Evolutionary conservation across 2,113 vertebrate genomes (phyloP), one percentile per base, ranked within the genome.

Genomic region (Promerops cafer): DNA sequence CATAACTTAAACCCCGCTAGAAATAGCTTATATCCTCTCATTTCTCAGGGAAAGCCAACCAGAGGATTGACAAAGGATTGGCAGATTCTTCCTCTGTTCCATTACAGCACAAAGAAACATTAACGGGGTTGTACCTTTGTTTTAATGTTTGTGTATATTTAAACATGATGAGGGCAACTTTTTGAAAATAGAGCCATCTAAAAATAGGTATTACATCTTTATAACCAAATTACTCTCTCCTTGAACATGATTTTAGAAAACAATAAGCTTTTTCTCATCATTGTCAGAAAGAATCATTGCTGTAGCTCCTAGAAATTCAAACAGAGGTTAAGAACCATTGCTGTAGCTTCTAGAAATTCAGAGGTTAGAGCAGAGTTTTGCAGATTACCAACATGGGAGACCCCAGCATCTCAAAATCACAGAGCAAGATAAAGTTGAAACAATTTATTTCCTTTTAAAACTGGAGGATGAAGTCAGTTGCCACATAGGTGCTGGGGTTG

Each of bases 401-500:
- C 9, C 4, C 5, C 10, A 88, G 1, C 2, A 84, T 19, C 35
- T 24, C 64, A n/a, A 74, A 93, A 28, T 44, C 47, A 84, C 21
- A 47, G 26, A 33, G 10, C 18, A 87, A 61, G 19, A 64, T 27
- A 60, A 87, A 91, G 64, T 37, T 3, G 7, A 56, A 89, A 30
- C 2, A 17, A 45, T 27, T 40, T n/a, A 11, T 86, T 86, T 87
- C 10, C 6, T 77, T 60, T 69, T 50, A 45, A 93, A 89, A 44
- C 14, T 16, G 4, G 54, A 31, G 24, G 69, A 83, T 45, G 30
- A 89, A 47, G 5, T 70, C 7, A 59, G 33, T 16, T 57, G 9
- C 2, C 19, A 22, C 4, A 1, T 22, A 26, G 10, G 1, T 83
- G 13, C 3, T 53, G 35, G 22, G 2, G 2, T 33, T 86, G 40